phyloP scores from a whole-genome alignment of 2,797 vertebrate species.

The Cirrhinus molitorella region DNA sequence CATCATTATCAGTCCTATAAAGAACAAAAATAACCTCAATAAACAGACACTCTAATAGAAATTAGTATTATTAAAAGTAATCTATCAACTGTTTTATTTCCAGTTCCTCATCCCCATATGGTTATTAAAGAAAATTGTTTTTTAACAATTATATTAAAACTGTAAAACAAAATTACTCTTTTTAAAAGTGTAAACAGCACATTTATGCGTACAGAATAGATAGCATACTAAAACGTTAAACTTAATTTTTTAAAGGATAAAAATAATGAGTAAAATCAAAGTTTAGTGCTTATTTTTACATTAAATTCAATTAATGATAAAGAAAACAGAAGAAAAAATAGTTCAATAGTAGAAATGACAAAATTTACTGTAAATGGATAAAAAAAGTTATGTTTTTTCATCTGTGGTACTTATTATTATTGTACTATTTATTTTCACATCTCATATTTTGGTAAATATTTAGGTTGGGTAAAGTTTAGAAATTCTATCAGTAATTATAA shows the following conservation, averaged over 20 bases:
- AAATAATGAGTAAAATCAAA: not conserved
- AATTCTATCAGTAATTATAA: not conserved
- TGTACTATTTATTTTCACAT: not conserved
- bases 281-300: not conserved
- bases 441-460: not conserved
- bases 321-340: not conserved
- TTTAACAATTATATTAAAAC: constrained; percentile 2
- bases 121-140: not conserved
- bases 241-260: not conserved
- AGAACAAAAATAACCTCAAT: not conserved
- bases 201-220: not conserved
- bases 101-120: not conserved
- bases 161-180: not conserved
- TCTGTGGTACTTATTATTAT: no score
- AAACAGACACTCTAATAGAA: not conserved
- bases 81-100: not conserved
- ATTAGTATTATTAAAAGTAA: constrained; percentile 15
- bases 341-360: not conserved
- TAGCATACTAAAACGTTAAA: not conserved
- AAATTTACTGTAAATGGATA: not conserved
- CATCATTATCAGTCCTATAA: not conserved
- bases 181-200: not conserved
- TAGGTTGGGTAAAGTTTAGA: not conserved
- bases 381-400: not conserved
- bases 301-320: no score